Evolutionary conservation across 2,113 vertebrate genomes (phyloP), one percentile per base, ranked within the genome.

Genomic region (Cavia porcellus): DNA sequence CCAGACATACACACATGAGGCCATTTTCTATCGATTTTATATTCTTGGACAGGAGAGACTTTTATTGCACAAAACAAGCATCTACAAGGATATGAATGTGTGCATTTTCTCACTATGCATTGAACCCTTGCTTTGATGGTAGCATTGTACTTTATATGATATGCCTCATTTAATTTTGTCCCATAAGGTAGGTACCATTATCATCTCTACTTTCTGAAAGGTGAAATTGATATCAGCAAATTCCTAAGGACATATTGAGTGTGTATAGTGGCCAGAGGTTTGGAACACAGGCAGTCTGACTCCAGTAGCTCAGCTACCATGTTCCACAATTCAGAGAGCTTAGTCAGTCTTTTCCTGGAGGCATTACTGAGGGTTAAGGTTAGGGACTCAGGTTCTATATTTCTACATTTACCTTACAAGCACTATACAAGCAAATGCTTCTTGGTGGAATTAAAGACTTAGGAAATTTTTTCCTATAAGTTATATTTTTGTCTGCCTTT

Each of bases 391-490:
- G 38, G 50, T 90, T 84, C 13, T 81, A 11, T 50, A 64, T 70
- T 62, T 88, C 75, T 17, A 59, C 3, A 45, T 83, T 83, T 52
- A 30, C 7, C n/a, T 25, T 1, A 55, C 38, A 9, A 77, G 9
- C 9, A 84, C 66, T 50, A 12, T 84, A 19, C 22, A 70, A 92
- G 5, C 42, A 92, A 93, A 66, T 59, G 20, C 22, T 80, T 92
- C 64, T 59, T 84, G 38, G 28, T n/a, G 35, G 45, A 82, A 94
- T 70, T 61, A 83, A 94, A 93, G 59, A 38, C 13, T 77, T 88
- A 14, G 20, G 28, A 55, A 25, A 17, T 75, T 11, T 24, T 42
- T 86, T 66, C 57, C 4, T 70, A 9, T 45, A n/a, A 35, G 47
- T 86, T 72, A 6, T 64, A 17, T 50, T 59, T 85, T 50, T 62